A percentile compares a stretch with the other conserved stretches of the same genome.
Evolutionary conservation across 2,888 invertebrate genomes (phyloP).

Genomic region (Polymixis flavicincta): DNA sequence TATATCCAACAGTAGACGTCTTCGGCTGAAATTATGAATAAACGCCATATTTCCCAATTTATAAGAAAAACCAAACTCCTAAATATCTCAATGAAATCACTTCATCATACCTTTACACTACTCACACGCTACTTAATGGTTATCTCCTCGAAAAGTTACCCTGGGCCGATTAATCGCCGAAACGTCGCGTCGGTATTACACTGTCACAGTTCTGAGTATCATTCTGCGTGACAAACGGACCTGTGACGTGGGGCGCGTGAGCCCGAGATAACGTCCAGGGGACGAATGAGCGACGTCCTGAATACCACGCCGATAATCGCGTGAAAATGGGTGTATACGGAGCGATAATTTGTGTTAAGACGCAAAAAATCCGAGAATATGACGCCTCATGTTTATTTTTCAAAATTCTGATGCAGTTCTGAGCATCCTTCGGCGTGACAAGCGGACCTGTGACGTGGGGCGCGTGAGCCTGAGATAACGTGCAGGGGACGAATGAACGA

Average conservation of each 20-base stretch:
- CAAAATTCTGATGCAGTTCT: too few species aligned
- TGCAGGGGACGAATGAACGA: constrained; percentile 81
- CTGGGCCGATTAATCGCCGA: constrained; percentile 61
- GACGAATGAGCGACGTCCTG: constrained; percentile 82
- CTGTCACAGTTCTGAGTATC: constrained; percentile 68
- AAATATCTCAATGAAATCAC: neutral
- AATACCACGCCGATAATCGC: constrained; percentile 70
- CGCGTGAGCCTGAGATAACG: constrained; percentile 80
- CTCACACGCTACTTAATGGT: constrained; percentile 26
- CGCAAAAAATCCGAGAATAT: neutral
- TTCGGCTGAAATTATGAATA: too few species aligned
- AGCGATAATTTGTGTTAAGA: neutral
- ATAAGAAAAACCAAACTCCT: neutral
- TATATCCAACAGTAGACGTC: too few species aligned
- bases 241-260: constrained; percentile 74
- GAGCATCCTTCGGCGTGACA: constrained; percentile 70
- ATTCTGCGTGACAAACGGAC: constrained; percentile 80
- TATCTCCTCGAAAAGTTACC: constrained; percentile 57
- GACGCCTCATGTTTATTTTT: neutral
- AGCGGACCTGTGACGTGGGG: constrained; percentile 77
- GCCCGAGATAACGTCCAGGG: constrained; percentile 81
- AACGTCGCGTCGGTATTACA: constrained; percentile 65
- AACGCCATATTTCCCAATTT: neutral
- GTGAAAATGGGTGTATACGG: constrained; percentile 19
- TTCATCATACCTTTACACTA: neutral